Percentiles rank a stretch among this genome's conserved stretches.
phyloP scores from a whole-genome alignment of 2,113 vertebrate species.

The Cathartes aura region DNA sequence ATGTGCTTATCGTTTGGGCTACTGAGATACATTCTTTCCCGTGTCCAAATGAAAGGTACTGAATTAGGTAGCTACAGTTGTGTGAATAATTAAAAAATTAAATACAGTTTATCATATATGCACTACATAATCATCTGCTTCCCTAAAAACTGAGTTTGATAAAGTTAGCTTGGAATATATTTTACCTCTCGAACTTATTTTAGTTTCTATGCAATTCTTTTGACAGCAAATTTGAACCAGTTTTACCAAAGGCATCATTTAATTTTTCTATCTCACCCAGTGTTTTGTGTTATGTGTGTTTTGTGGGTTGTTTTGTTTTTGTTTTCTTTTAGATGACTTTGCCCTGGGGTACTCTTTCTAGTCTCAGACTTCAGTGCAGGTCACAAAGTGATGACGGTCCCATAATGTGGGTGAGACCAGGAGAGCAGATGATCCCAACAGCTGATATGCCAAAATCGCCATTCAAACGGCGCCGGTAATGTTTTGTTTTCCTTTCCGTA shows the following conservation, averaged over 20 bases:
- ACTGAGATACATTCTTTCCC: neutral
- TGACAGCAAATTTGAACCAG: neutral
- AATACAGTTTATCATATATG: neutral
- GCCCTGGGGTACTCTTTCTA: conserved; percentile 95
- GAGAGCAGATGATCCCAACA: conserved; percentile 98
- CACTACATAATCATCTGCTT: neutral
- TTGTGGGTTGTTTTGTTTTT: conserved; percentile 54
- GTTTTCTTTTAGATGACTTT: conserved; percentile 88
- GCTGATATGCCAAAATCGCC: conserved; percentile 99
- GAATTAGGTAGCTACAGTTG: neutral
- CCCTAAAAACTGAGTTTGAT: neutral
- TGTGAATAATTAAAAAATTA: neutral
- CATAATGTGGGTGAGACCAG: conserved; percentile 98
- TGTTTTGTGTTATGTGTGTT: conserved; percentile 58
- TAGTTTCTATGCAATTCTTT: neutral
- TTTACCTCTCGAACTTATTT: neutral
- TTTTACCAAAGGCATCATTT: neutral
- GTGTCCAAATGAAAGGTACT: neutral
- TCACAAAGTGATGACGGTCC: conserved; percentile 97
- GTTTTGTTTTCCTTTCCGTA: neutral
- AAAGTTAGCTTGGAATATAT: neutral
- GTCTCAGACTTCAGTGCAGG: conserved; percentile 91
- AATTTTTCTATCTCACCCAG: conserved; percentile 9
- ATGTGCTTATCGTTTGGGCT: neutral
- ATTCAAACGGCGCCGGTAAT: conserved; percentile 94